Evolutionary conservation across 1,140 invertebrate genomes (phyloP).

Genomic region (Drosophila bifasciata): DNA sequence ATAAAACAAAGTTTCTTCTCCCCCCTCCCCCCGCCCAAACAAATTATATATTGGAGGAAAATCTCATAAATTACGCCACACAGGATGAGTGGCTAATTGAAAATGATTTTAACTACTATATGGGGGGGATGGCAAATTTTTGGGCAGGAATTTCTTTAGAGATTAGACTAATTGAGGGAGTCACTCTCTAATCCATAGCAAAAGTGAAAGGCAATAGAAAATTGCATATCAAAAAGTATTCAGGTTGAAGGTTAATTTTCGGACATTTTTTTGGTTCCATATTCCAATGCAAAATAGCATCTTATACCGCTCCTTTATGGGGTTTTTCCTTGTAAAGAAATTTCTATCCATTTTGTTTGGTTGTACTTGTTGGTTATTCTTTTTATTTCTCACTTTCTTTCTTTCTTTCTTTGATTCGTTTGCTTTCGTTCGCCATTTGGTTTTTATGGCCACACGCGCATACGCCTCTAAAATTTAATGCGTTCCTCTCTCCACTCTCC

Average conservation of each 20-base stretch:
- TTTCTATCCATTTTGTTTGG: not conserved
- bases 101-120: constrained; percentile 48
- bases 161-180: too few relatives aligned
- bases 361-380: not conserved
- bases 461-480: constrained; percentile 46
- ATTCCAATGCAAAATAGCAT: constrained; percentile 10
- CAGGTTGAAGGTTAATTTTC: too few relatives aligned
- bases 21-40: too few relatives aligned
- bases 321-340: too few relatives aligned
- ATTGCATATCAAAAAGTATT: constrained; percentile 13
- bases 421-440: constrained; percentile 28
- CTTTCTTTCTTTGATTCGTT: not conserved
- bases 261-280: constrained; percentile 2
- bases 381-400: not conserved
- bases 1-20: constrained; percentile 76
- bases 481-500: too few relatives aligned
- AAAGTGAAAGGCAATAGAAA: too few relatives aligned
- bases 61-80: constrained; percentile 42
- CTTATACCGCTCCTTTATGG: too few relatives aligned
- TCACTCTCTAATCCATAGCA: too few relatives aligned
- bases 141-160: not conserved
- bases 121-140: constrained; percentile 41
- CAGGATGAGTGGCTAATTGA: constrained; percentile 62
- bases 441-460: constrained; percentile 48
- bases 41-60: constrained; percentile 58